Conservation (phyloP, 2,113 vertebrate species). For the Chunga burmeisteri region DNA sequence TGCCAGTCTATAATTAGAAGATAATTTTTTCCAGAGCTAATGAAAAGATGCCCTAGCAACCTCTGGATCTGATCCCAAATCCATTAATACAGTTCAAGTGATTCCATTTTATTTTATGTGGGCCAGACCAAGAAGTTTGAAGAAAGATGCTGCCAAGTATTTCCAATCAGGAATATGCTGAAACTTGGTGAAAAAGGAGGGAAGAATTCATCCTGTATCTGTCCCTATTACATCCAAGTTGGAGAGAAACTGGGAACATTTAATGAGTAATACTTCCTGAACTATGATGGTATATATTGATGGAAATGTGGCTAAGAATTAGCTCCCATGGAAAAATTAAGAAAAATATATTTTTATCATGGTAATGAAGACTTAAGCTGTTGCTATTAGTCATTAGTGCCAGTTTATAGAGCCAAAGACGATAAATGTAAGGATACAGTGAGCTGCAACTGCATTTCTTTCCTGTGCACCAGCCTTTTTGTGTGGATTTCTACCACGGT, state of each 20-base stretch:
- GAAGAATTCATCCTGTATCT: neutral
- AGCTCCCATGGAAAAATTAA: conserved; percentile 7
- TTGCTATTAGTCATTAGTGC: neutral
- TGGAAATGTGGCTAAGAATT: neutral
- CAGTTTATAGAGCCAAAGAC: neutral
- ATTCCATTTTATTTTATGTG: conserved; percentile 33
- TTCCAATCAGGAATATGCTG: neutral
- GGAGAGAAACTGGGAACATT: conserved; percentile 27
- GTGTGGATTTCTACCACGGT: neutral
- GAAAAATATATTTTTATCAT: neutral
- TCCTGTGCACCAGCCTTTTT: neutral
- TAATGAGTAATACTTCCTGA: conserved; percentile 35
- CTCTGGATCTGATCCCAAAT: conserved; percentile 42
- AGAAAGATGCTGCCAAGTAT: neutral
- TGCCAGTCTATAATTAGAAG: conserved; percentile 54
- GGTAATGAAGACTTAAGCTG: neutral
- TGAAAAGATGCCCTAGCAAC: conserved; percentile 61
- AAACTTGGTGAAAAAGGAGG: neutral
- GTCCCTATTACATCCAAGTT: neutral
- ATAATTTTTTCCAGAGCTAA: conserved; percentile 51
- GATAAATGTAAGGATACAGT: neutral
- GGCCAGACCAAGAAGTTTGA: neutral
- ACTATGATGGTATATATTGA: neutral
- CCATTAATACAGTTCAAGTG: conserved; percentile 15
- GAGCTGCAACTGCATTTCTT: neutral